Base-by-base conservation (phyloP, 2,797 vertebrate species). In the Microctenopoma lineatum region DNA sequence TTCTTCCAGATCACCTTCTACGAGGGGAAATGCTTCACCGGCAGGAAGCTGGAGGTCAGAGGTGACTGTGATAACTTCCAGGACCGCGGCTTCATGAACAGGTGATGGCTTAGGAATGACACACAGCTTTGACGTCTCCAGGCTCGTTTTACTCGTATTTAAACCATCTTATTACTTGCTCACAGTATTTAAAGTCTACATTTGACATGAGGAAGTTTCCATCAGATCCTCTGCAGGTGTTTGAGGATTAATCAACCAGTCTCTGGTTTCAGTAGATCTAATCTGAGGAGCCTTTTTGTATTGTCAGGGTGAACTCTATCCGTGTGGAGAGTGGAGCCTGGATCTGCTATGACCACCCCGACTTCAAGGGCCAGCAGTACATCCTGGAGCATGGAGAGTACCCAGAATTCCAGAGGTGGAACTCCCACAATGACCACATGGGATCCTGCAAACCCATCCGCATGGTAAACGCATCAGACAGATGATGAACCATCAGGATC, bases 1-100 rank as follows among this genome's bases (percentile, higher is more conserved):
- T 9, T 39, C 42, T 38, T 59, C 13, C 85, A 98, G 96, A 96
- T 98, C 74, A 93, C 93, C 57, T 94, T 97, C 87, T 96, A 95
- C 0, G 96, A 98, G 85, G 96, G 97, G 73, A 95, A 92, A 83
- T 95, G 94, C 84, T 98, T 98, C 95, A 96, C 95, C 0, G 96
- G 96, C 75, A 89, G 92, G 85, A 95, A 95, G 90, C 93, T 97
- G 94, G 96, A 97, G 58, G 92, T 96, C 69, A 93, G 90, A 0
- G 95, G 96, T 60, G 95, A 94, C 90, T 96, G 95, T 39, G 93
- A 95, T 86, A 97, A 94, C 94, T 97, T 98, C 92, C 96, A 97
- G 91, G 96, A 96, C 86, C 88, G 93, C 16, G 96, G 96, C 39
- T 97, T 98, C 85, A 94, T 95, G 95, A 96, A 95, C 90, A 89